Evolutionary conservation across 2,888 invertebrate species (phyloP).

Genomic region (Drosophila limbata): DNA sequence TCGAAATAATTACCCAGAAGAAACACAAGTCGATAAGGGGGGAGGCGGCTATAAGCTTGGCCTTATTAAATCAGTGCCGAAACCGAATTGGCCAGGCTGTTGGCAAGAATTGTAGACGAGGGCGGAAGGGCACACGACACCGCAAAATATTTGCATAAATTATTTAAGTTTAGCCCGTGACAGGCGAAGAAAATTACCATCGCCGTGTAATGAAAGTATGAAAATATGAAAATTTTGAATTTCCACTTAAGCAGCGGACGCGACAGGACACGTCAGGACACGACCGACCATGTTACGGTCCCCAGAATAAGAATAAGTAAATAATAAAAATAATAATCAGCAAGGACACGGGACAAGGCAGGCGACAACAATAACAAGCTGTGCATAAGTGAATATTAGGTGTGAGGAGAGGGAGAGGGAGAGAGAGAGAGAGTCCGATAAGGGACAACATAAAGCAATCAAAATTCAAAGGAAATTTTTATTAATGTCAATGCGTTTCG

Average conservation of each 20-base stretch:
- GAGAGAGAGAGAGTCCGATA: not conserved
- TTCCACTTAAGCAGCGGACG: conserved; percentile 62
- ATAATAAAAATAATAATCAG: conserved; percentile 80
- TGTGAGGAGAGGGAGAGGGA: not conserved
- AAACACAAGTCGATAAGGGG: conserved; percentile 11
- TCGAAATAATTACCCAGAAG: conserved; percentile 38
- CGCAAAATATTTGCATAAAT: conserved; percentile 77
- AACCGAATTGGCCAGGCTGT: conserved; percentile 54
- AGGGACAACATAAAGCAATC: conserved; percentile 71
- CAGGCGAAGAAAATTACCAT: conserved; percentile 62
- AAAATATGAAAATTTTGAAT: conserved; percentile 80
- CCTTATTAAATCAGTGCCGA: conserved; percentile 40
- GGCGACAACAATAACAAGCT: conserved; percentile 60
- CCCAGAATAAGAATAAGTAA: conserved; percentile 68
- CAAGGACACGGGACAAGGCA: conserved; percentile 39
- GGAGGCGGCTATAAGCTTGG: conserved; percentile 10
- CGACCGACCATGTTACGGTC: conserved; percentile 25
- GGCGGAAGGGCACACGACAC: conserved; percentile 35
- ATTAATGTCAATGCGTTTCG: conserved; percentile 78
- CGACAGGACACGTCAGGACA: conserved; percentile 43
- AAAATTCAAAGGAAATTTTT: conserved; percentile 82
- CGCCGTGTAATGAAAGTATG: conserved; percentile 66
- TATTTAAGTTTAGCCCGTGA: conserved; percentile 54
- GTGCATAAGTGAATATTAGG: conserved; percentile 1
- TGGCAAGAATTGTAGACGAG: conserved; percentile 4